Conservation (phyloP, 53 echinoderm and acorn worm species). For the Stichopus horrens region DNA sequence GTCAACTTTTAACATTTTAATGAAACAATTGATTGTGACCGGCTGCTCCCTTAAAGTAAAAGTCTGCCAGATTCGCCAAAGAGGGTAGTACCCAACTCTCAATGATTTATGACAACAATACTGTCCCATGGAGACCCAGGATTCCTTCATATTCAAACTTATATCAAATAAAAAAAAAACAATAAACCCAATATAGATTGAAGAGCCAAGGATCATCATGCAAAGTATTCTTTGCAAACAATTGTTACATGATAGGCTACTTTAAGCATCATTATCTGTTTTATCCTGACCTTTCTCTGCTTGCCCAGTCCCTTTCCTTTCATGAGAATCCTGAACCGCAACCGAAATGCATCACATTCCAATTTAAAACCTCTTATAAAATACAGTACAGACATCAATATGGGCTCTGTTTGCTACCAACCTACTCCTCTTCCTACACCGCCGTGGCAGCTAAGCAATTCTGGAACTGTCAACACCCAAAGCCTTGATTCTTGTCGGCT, state of each 20-base stretch:
- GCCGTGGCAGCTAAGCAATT: not conserved
- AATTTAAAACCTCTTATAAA: slow-evolving; percentile 30
- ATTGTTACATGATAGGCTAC: not conserved
- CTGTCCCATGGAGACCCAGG: no score
- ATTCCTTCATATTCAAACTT: no score
- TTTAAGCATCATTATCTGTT: slow-evolving; percentile 14
- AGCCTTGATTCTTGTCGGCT: slow-evolving; percentile 21
- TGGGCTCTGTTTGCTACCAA: not conserved
- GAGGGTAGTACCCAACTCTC: no score
- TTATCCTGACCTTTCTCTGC: not conserved
- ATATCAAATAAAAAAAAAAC: no score
- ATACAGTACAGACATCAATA: not conserved
- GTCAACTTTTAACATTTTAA: no score
- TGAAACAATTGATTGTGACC: no score
- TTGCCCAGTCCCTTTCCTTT: not conserved
- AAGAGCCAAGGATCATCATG: not conserved
- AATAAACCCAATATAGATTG: no score
- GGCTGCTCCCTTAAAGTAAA: no score
- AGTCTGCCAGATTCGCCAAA: no score
- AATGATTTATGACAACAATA: no score
- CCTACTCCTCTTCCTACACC: not conserved
- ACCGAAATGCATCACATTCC: slow-evolving; percentile 43
- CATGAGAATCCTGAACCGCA: slow-evolving; percentile 14
- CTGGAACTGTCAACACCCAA: slow-evolving; percentile 38
- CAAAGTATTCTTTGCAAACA: not conserved